phyloP scores from a whole-genome alignment of 2,797 vertebrate genomes.

The Aphelocoma californica region DNA sequence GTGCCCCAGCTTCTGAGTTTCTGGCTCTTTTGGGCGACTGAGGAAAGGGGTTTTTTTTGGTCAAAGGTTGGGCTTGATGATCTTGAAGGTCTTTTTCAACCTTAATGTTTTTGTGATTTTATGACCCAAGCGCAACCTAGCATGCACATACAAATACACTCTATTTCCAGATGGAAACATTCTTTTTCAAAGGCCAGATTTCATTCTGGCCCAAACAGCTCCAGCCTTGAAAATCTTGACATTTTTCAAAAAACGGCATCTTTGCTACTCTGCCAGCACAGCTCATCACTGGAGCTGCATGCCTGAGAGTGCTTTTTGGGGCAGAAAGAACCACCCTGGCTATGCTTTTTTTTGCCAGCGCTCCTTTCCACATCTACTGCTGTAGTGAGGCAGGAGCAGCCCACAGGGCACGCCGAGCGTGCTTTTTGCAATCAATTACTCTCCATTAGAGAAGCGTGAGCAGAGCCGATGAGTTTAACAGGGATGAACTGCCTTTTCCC shows the following conservation, averaged over 20 bases:
- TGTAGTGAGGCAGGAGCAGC: neutral
- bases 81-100: neutral
- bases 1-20: neutral
- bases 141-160: neutral
- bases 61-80: neutral
- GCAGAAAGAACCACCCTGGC: neutral
- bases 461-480: neutral
- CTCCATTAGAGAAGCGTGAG: conserved; percentile 15
- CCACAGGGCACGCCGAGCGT: neutral
- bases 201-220: neutral
- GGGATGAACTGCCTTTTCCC: neutral
- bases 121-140: neutral
- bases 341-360: accelerated
- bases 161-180: neutral
- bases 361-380: neutral
- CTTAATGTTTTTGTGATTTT: neutral
- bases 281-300: neutral
- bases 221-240: neutral
- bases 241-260: neutral
- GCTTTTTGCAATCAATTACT: conserved; percentile 40
- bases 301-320: neutral
- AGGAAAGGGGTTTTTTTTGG: neutral
- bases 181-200: neutral
- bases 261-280: neutral
- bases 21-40: neutral